Evolutionary conservation across 2,888 invertebrate genomes (phyloP), one percentile per base, ranked within the genome.

Genomic region (Bhutanitis thaidina): DNA sequence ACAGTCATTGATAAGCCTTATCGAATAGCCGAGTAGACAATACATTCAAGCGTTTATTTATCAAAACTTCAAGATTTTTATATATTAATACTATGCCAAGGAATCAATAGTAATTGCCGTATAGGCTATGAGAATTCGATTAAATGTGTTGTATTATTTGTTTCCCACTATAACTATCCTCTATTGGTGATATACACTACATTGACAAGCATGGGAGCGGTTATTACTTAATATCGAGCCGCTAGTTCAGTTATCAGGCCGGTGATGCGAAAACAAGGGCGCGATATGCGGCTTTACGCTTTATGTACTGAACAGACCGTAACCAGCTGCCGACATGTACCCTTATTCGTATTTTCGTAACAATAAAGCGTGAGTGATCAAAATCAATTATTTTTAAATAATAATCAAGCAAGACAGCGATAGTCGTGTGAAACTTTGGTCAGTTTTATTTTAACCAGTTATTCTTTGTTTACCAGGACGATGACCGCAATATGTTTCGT

Each of bases 401-500:
- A 43, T 32, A 27, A 40, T 4, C 14, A 40, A 29, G 5, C 20
- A 3, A 3, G 2, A 20, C 20, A 20, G 20, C 5, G 20, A 3
- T 20, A 2, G 20, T 20, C 5, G 20, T 20, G 5, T 20, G 2
- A 20, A 20, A 20, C 20, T 20, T n/a, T n/a, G 5, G 5, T 20
- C 2, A 3, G 20, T 8, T 8, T 8, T 8, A 25, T 43, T 9
- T 25, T 47, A 43, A 46, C 37, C 5, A 14, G 32, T 44, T n/a
- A 54, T 57, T 65, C 77, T 67, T 60, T 83, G 62, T 74, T 78
- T 62, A 43, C 61, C 93, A 96, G 96, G 94, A 96, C 95, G 80
- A 96, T 96, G 96, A 95, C 96, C 76, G 95, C 96, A 81, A 94
- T 96, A 91, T 97, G 97, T 91, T 97, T 97, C 91, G 97, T 97